Base-by-base conservation (phyloP, 2,797 vertebrate species). In the Sebastes paucispinis region DNA sequence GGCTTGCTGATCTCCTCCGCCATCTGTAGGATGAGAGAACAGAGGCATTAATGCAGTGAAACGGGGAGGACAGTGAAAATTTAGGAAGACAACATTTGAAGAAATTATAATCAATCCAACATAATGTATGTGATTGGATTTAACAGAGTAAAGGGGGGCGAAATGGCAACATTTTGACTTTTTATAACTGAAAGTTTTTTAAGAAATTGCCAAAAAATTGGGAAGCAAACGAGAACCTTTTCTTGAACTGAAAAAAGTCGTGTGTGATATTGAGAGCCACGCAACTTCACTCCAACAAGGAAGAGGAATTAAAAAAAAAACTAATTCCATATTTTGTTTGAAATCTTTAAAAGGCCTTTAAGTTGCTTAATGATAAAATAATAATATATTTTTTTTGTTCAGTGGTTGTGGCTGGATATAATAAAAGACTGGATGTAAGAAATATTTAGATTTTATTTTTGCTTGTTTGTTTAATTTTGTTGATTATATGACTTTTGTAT, bases 1-100 rank as follows among this genome's bases (percentile, higher is more conserved):
- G 98, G 98, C 87, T 88, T 96, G 92, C 96, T 97, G 93, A 98
- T 97, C 92, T 97, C 97, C 27, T 97, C 97, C 0, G 97, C 97
- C 77, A 98, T 96, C 98, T 98, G 81, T 3, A 71, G 60, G 27
- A 71, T 7, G 36, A 60, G 52, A 8, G 14, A 50, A 24, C 5
- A 25, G 6, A 27, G 5, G 14, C 11, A 32, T 74, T 20, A 68
- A 54, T 7, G 22, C 4, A 27, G 18, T 10, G 10, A 22, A 27
- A 47, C 6, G 12, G 8, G 3, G 4, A 54, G 11, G 1, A 24
- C 31, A 18, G 18, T 5, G 14, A 0, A 52, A 52, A 52, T 52
- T 52, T 52, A n/a, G 6, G 20, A 0, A 12, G 25, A 47, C 2
- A 20, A 32, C 25, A 24, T 25, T 8, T 29, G 8, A 25, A 36